Conservation (phyloP, 2,888 invertebrate species). For the Drosophila picticornis region DNA sequence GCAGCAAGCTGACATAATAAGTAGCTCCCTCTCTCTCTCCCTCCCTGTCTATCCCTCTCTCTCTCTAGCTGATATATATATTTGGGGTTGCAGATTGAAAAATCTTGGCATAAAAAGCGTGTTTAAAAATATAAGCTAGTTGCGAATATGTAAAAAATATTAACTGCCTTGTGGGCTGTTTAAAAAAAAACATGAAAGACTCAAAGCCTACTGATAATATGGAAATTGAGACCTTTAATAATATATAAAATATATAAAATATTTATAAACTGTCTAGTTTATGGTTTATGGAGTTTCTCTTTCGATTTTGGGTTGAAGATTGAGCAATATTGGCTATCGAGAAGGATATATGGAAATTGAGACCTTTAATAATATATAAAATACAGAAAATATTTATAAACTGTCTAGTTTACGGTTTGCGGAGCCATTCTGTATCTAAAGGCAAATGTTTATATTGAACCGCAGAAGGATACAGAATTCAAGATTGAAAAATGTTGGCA, state of each 20-base stretch:
- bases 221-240: too few species aligned
- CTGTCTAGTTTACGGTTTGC: not conserved
- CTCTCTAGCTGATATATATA: not conserved
- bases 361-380: not conserved
- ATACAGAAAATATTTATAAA: not conserved
- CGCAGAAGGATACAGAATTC: too few species aligned
- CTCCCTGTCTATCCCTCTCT: accelerated
- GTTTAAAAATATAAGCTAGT: not conserved
- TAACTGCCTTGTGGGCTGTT: not conserved
- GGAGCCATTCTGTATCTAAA: not conserved
- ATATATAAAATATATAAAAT: too few species aligned
- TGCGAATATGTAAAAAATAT: not conserved
- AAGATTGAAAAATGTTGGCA: not conserved
- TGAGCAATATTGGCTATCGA: not conserved
- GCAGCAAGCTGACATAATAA: conserved; percentile 45
- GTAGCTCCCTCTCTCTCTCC: not conserved
- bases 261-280: too few species aligned
- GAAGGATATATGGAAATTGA: not conserved
- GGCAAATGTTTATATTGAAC: not conserved
- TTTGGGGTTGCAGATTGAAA: conserved; percentile 2
- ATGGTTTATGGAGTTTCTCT: not conserved
- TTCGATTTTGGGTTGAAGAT: not conserved
- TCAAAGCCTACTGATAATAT: not conserved
- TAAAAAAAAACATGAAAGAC: not conserved
- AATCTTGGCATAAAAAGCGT: not conserved